Base-by-base conservation (phyloP, 1,140 invertebrate species). In the Harlomillsia oculata region DNA sequence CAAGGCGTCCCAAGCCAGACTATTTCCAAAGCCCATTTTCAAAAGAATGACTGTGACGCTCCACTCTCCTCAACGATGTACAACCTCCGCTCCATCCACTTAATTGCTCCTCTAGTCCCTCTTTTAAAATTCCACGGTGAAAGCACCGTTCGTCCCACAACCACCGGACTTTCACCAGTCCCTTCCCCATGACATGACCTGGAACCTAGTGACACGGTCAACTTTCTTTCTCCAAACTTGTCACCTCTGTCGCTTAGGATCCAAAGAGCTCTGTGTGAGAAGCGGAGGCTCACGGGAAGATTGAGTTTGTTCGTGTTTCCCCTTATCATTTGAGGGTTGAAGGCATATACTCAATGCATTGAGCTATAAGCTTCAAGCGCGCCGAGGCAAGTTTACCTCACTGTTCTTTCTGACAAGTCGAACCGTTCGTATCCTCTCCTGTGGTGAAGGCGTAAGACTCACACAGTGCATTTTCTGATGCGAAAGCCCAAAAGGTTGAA, bases 71-170 rank as follows among this genome's bases (percentile, higher is more conserved):
- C 16, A 49, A 39, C 34, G 36, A 32, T 40, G 55, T 46, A 36
- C 43, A 34, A 50, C 55, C 49, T 60, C 59, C 59, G 59, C 59
- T 49, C 43, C 30, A 61, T 56, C 41, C 39, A 53, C 57, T 62
- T 62, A 65, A 62, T 65, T 65, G 50, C 52, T 30, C 46, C 62
- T 59, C 16, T 62, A 65, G 63, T 62, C 18, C 63, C 48, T 29
- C 30, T 26, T 48, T 59, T n/a, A n/a, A n/a, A n/a, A n/a, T n/a
- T n/a, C n/a, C n/a, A n/a, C n/a, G n/a, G n/a, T 34, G 6, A 34
- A 34, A 34, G 14, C 14, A 8, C n/a, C n/a, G n/a, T 48, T 48
- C 45, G 28, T 48, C 45, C n/a, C 45, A 30, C 45, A 28, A 32
- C 28, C 28, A 20, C 45, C 45, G 45, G 45, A 28, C 45, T 48